Percentiles rank a stretch among this genome's conserved stretches.
Evolutionary conservation across 2,888 invertebrate genomes (phyloP).

Genomic region (Leucoma salicis): DNA sequence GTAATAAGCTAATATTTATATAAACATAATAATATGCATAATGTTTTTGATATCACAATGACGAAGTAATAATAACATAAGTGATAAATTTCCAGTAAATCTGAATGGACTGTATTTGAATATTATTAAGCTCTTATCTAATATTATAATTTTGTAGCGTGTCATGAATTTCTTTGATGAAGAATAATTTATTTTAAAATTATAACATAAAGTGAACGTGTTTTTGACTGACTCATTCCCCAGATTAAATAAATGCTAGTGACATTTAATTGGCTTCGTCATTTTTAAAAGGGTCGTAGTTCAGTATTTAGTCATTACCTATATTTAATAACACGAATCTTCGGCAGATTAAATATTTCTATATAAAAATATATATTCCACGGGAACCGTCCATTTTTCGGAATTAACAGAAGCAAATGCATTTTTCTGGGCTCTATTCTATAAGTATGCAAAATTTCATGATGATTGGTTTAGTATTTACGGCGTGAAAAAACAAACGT

Average conservation of each 20-base stretch:
- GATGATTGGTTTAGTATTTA: no score
- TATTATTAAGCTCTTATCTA: slow-evolving; percentile 8
- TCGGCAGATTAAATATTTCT: no score
- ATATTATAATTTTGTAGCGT: slow-evolving; percentile 8
- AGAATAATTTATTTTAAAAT: slow-evolving; percentile 21
- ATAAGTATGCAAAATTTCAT: no score
- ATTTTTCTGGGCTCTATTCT: no score
- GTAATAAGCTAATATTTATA: slow-evolving; percentile 16
- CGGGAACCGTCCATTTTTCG: no score
- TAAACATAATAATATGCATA: slow-evolving; percentile 5
- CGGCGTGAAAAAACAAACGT: no score
- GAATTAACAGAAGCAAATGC: no score
- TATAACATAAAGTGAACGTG: slow-evolving; percentile 17
- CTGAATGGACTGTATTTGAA: slow-evolving; percentile 3
- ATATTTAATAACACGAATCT: no score
- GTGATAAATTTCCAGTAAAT: background rate
- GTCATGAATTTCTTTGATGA: slow-evolving; percentile 12
- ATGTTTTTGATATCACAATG: background rate
- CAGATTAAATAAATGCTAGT: slow-evolving; percentile 19
- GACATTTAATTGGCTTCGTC: slow-evolving; percentile 12
- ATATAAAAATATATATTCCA: no score
- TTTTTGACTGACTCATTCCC: slow-evolving; percentile 21
- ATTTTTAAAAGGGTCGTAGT: slow-evolving; percentile 16
- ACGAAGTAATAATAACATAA: slow-evolving; percentile 9
- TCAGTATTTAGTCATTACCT: no score